These are phyloP conservation scores for Coenonympha glycerion DNA, from an alignment of 2,888 invertebrate genomes.

Conservation along the genomic window DNA sequence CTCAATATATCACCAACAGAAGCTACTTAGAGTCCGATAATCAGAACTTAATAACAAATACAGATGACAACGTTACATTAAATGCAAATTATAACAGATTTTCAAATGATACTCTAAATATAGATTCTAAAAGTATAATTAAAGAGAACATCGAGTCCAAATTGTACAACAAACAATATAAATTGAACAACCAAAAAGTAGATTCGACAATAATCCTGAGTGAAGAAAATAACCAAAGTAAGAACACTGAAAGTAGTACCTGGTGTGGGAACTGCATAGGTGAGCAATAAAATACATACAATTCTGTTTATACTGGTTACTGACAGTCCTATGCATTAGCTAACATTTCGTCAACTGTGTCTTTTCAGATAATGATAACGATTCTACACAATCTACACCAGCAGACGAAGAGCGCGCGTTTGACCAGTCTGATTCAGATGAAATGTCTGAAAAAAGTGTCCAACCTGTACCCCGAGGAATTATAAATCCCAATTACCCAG, in stretches of 20 bases:
- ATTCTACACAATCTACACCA: constrained; percentile 50
- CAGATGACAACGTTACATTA: constrained; percentile 32
- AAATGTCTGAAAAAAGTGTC: constrained; percentile 62
- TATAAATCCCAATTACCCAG: constrained; percentile 89
- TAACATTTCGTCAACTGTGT: background rate
- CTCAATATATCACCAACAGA: constrained; percentile 30
- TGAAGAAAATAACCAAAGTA: background rate
- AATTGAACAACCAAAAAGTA: constrained; percentile 45
- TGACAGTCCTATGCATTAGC: background rate
- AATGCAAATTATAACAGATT: constrained; percentile 10
- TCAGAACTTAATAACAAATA: constrained; percentile 37
- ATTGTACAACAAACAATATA: constrained; percentile 61
- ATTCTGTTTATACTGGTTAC: background rate
- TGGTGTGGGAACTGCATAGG: constrained; percentile 11
- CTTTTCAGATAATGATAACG: constrained; percentile 25
- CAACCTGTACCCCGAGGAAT: constrained; percentile 79
- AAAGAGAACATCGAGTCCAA: constrained; percentile 38
- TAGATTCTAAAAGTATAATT: constrained; percentile 16
- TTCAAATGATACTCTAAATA: constrained; percentile 10
- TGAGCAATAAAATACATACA: constrained; percentile 20
- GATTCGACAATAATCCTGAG: background rate
- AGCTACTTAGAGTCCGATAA: constrained; percentile 26
- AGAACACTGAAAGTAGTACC: background rate
- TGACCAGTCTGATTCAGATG: constrained; percentile 75
- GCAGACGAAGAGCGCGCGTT: constrained; percentile 73